Evolutionary conservation across 2,797 vertebrate genomes (phyloP).

Genomic region (Leontocebus nigricollis): DNA sequence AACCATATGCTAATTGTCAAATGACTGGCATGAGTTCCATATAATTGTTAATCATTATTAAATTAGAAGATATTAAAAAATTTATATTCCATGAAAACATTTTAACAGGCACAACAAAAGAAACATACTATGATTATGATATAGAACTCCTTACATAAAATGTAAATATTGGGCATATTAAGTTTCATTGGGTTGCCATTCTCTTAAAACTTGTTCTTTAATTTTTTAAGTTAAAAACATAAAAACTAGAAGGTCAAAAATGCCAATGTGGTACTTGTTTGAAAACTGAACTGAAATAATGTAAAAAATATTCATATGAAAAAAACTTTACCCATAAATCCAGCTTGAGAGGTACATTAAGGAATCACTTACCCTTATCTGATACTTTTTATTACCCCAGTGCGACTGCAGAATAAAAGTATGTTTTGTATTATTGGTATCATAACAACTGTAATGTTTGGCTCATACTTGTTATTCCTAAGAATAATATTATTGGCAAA

Average conservation of each 20-base stretch:
- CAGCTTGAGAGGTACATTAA: neutral
- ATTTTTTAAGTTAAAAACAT: neutral
- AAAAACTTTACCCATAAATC: neutral
- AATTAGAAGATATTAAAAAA: neutral
- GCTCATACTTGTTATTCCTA: neutral
- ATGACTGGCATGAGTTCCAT: neutral
- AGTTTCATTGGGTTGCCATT: neutral
- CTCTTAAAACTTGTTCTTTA: neutral
- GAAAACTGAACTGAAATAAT: conserved; percentile 10
- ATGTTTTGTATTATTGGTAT: neutral
- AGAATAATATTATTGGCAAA: neutral
- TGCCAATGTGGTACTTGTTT: neutral
- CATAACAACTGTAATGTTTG: neutral
- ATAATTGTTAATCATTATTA: neutral
- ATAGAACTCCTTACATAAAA: neutral
- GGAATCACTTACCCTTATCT: neutral
- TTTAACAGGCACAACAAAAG: neutral
- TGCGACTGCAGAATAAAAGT: neutral
- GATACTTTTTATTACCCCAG: neutral
- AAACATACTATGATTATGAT: neutral
- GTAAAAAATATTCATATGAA: neutral
- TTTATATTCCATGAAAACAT: neutral
- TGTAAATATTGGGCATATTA: neutral
- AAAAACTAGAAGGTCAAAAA: neutral
- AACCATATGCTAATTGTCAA: neutral